Conservation (phyloP, 1,140 invertebrate genomes). For the Bombyx mori region ASM3026992v2 NC_085119.1:16282001-16282500, state of each 20-base stretch:
- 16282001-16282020: slow-evolving; percentile 90
- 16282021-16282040: slow-evolving; percentile 98
- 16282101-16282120: slow-evolving; percentile 95
- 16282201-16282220: slow-evolving; percentile 94
- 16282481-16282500: no score
- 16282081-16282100: slow-evolving; percentile 97
- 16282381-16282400: no score
- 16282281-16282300: slow-evolving; percentile 93
- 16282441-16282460: no score
- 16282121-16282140: slow-evolving; percentile 94
- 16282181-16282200: slow-evolving; percentile 83
- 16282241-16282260: slow-evolving; percentile 92
- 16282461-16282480: no score
- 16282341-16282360: no score
- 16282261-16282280: slow-evolving; percentile 94
- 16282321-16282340: no score
- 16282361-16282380: no score
- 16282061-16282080: slow-evolving; percentile 96
- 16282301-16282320: slow-evolving; percentile 79
- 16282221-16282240: slow-evolving; percentile 95
- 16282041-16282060: slow-evolving; percentile 90
- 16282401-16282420: slow-evolving; percentile 87
- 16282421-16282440: no score
- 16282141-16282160: slow-evolving; percentile 95
- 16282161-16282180: slow-evolving; percentile 90